Percentiles rank a stretch among this genome's conserved stretches.
Evolutionary conservation across 2,113 vertebrate genomes (phyloP).

Genomic region (Cinclus mexicanus): DNA sequence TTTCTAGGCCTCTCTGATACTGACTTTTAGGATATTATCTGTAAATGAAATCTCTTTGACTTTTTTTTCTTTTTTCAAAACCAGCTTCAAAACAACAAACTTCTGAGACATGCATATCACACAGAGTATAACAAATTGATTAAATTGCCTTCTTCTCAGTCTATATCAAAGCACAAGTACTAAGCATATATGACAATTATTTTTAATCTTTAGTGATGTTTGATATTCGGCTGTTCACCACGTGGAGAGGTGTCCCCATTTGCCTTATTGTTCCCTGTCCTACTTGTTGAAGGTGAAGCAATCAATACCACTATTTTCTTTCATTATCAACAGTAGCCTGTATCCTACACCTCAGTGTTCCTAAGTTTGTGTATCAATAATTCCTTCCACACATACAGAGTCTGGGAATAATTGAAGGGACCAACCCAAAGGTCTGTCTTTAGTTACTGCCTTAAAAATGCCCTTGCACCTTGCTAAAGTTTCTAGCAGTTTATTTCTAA

Average conservation of each 20-base stretch:
- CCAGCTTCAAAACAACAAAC: conserved; percentile 52
- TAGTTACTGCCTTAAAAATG: not conserved
- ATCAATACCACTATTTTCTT: not conserved
- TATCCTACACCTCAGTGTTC: conserved; percentile 27
- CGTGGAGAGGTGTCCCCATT: not conserved
- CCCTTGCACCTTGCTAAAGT: not conserved
- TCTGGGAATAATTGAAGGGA: conserved; percentile 31
- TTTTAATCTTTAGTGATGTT: conserved; percentile 18
- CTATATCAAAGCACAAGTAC: conserved; percentile 40
- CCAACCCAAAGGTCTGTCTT: not conserved
- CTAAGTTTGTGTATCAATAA: conserved; percentile 52
- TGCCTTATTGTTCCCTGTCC: conserved; percentile 24
- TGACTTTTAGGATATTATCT: conserved; percentile 30
- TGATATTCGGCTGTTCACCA: not conserved
- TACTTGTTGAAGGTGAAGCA: conserved; percentile 45
- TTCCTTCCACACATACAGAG: not conserved
- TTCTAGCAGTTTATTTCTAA: conserved; percentile 8
- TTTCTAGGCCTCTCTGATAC: conserved; percentile 2
- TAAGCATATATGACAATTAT: conserved; percentile 5
- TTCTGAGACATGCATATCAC: conserved; percentile 45
- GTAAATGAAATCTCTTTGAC: conserved; percentile 26
- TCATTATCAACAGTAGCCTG: conserved; percentile 19
- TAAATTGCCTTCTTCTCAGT: conserved; percentile 42
- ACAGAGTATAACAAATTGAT: conserved; percentile 39
- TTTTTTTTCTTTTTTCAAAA: conserved; percentile 8